phyloP scores from a whole-genome alignment of 2,797 vertebrate genomes.

The Xenentodon cancila region DNA sequence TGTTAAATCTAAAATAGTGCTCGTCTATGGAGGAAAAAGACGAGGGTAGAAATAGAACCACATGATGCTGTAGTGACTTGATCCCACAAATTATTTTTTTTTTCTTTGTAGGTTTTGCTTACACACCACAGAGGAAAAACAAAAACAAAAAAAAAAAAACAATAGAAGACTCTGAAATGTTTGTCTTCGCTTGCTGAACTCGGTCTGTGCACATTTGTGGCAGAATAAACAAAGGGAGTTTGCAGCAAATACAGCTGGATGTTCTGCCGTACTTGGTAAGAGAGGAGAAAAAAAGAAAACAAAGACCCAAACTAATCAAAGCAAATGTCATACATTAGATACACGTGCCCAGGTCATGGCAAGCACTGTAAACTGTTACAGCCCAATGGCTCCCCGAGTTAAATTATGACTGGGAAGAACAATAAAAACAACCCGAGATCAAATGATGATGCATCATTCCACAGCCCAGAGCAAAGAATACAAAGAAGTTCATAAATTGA shows the following conservation, averaged over 20 bases:
- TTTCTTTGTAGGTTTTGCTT: not conserved
- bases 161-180: slow-evolving; percentile 26
- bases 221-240: slow-evolving; percentile 41
- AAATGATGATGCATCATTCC: slow-evolving; percentile 45
- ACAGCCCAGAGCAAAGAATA: slow-evolving; percentile 26
- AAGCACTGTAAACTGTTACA: slow-evolving; percentile 49
- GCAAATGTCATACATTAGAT: slow-evolving; percentile 68
- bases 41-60: not conserved
- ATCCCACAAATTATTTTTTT: no score
- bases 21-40: not conserved
- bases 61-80: not conserved
- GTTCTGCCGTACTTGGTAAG: slow-evolving; percentile 1
- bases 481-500: not conserved
- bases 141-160: not conserved
- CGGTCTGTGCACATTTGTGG: slow-evolving; percentile 41
- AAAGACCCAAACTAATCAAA: slow-evolving; percentile 53
- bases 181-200: slow-evolving; percentile 49
- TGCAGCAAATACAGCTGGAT: slow-evolving; percentile 41
- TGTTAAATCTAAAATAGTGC: slow-evolving; percentile 3
- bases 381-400: slow-evolving; percentile 71
- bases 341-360: slow-evolving; percentile 56
- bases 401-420: slow-evolving; percentile 56
- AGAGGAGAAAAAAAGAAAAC: not conserved
- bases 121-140: slow-evolving; percentile 29
- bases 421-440: slow-evolving; percentile 46